phyloP scores from a whole-genome alignment of 1,140 invertebrate species.

The Bombus huntii region DNA sequence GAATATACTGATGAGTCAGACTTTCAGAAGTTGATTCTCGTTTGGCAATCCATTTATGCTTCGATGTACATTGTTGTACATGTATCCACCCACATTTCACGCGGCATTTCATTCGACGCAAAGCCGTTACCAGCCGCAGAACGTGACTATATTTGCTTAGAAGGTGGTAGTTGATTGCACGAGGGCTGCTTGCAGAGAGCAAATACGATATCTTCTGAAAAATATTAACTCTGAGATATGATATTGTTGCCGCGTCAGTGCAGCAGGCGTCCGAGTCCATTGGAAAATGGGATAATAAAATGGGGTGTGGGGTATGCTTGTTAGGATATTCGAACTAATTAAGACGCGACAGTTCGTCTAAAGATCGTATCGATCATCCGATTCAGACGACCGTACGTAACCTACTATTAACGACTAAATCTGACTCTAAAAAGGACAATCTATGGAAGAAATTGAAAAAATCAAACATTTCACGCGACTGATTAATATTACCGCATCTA shows the following conservation, averaged over 20 bases:
- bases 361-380: too few relatives aligned
- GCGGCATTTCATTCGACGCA: constrained; percentile 71
- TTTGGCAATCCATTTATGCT: constrained; percentile 73
- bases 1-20: constrained; percentile 45
- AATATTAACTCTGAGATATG: constrained; percentile 40
- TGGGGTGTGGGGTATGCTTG: too few relatives aligned
- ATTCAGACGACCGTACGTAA: too few relatives aligned
- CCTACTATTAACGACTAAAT: too few relatives aligned
- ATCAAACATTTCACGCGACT: too few relatives aligned
- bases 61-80: constrained; percentile 44
- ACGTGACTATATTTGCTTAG: not conserved
- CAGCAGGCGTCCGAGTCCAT: not conserved
- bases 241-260: constrained; percentile 11
- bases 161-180: not conserved
- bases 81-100: constrained; percentile 62
- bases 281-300: not conserved
- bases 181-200: constrained; percentile 8
- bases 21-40: constrained; percentile 35
- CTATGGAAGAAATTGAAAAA: too few relatives aligned
- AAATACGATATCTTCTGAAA: constrained; percentile 17
- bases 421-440: too few relatives aligned
- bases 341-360: too few relatives aligned
- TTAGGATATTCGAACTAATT: too few relatives aligned
- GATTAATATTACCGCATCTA: too few relatives aligned
- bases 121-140: constrained; percentile 63